These are phyloP conservation scores for Plumapathes pennacea DNA, from an alignment of 92 coral and sea anemone genomes.

Conservation along the genomic window DNA sequence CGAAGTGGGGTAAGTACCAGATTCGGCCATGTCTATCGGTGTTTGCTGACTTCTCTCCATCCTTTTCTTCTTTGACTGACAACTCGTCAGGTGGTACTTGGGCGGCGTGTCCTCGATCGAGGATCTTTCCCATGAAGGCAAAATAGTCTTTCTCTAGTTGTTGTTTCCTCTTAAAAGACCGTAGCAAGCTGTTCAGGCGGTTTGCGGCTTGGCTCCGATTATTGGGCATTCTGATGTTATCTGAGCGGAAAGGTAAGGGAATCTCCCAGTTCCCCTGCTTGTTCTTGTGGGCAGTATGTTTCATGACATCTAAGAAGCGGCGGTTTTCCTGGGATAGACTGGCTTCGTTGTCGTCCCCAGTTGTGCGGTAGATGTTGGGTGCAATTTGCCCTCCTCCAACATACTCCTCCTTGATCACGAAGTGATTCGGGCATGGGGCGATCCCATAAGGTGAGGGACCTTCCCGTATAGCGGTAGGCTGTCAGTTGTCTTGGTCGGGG, in stretches of 20 bases:
- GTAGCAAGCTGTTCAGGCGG: neutral
- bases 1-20: neutral
- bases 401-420: constrained; percentile 3
- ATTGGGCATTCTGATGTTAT: neutral
- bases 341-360: constrained; percentile 9
- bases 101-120: neutral
- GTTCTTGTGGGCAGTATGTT: constrained; percentile 5
- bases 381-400: neutral
- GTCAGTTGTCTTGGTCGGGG: neutral
- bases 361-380: constrained; percentile 12
- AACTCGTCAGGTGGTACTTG: constrained; percentile 1
- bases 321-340: constrained; percentile 18
- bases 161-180: neutral
- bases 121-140: constrained; percentile 2
- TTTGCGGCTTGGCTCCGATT: neutral
- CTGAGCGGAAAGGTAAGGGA: constrained; percentile 11
- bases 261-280: constrained; percentile 25
- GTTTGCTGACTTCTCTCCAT: too few species aligned
- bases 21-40: neutral
- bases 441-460: neutral
- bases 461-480: neutral
- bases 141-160: neutral
- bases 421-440: constrained; percentile 1
- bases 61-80: too few species aligned
- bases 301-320: constrained; percentile 15